Percentiles rank a stretch among this genome's conserved stretches.
These are phyloP conservation scores for Neodon shergylaensis DNA, from an alignment of 2,113 vertebrate species.

Conservation along the genomic window DNA sequence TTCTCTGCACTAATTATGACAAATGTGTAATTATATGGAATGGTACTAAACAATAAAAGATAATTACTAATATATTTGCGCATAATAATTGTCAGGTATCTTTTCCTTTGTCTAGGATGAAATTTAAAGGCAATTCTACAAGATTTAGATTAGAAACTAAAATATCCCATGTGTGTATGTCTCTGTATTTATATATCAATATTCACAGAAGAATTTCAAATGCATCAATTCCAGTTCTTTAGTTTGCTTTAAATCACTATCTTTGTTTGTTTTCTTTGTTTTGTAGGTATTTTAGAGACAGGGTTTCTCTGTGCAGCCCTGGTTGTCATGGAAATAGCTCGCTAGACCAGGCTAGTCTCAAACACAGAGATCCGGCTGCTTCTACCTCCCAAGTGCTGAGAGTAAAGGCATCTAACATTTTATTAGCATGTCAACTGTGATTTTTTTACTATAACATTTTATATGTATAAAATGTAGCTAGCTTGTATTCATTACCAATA, in stretches of 20 bases:
- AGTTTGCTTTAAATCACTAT: neutral
- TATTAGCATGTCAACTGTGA: neutral
- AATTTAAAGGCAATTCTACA: neutral
- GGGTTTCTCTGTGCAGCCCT: no score
- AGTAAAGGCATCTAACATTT: neutral
- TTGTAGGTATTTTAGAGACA: no score
- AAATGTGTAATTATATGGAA: slow-evolving; percentile 13
- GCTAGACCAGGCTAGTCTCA: no score
- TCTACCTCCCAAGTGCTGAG: no score
- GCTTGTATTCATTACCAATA: neutral
- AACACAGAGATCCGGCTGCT: no score
- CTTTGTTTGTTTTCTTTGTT: no score
- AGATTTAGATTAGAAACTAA: slow-evolving; percentile 12
- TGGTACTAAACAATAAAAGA: slow-evolving; percentile 19
- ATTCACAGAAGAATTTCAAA: neutral
- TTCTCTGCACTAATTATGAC: neutral
- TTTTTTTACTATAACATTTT: neutral
- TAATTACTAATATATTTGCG: neutral
- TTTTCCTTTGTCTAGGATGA: slow-evolving; percentile 6
- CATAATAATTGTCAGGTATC: neutral
- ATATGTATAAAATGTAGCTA: neutral
- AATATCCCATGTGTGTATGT: neutral
- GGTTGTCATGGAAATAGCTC: no score
- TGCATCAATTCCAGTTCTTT: neutral
- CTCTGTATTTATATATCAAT: neutral